Conservation (phyloP, 2,888 invertebrate genomes). For the Kryphioiulus occultus region DNA sequence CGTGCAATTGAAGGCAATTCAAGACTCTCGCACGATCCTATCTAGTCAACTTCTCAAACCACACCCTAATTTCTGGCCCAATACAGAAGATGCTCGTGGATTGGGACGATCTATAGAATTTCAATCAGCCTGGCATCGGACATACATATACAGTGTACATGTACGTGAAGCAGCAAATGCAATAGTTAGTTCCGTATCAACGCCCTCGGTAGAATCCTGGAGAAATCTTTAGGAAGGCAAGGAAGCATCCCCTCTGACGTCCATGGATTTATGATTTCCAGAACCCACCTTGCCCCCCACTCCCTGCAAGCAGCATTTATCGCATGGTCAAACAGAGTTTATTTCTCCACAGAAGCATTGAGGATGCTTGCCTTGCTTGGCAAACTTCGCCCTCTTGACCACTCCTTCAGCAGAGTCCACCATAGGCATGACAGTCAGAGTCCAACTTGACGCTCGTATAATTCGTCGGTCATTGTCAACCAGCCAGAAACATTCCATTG, state of each 20-base stretch:
- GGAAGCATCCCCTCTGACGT: background rate
- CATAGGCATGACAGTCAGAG: background rate
- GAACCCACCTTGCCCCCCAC: background rate
- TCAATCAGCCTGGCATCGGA: background rate
- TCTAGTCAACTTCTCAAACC: background rate
- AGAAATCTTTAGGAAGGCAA: slow-evolving; percentile 7
- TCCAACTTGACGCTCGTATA: slow-evolving; percentile 2
- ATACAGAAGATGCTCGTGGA: background rate
- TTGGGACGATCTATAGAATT: background rate
- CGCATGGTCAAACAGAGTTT: no score
- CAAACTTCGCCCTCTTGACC: background rate
- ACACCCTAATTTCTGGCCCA: background rate
- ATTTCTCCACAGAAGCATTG: slow-evolving; percentile 29
- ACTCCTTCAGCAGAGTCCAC: background rate
- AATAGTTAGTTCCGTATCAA: slow-evolving; percentile 7
- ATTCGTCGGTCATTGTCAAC: slow-evolving; percentile 35
- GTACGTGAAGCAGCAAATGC: no score
- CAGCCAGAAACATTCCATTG: slow-evolving; percentile 35
- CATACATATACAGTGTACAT: no score
- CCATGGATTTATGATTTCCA: slow-evolving; percentile 16
- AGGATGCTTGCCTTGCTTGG: background rate
- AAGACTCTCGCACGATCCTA: background rate
- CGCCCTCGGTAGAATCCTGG: slow-evolving; percentile 10
- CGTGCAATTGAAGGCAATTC: no score
- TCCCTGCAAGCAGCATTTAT: slow-evolving; percentile 30